Evolutionary conservation across 2,113 vertebrate genomes (phyloP), one percentile per base, ranked within the genome.

Genomic region (Embiotoca jacksoni): DNA sequence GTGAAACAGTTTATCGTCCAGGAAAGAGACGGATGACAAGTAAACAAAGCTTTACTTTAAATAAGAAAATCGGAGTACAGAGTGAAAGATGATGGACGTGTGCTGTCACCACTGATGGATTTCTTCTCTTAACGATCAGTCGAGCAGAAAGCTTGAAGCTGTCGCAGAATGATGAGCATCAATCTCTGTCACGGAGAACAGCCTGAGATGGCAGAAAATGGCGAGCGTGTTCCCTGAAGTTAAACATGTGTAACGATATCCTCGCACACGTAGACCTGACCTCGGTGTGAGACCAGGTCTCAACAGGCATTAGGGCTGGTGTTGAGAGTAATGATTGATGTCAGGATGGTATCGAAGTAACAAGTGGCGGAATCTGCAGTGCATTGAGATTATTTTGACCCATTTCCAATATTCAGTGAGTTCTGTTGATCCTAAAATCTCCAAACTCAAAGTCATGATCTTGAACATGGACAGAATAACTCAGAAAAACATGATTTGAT

Each of bases 61-160:
- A 84, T 69, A 52, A 62, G 60, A 65, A 71, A 76, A 76, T 76
- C 70, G 46, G 62, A 63, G 61, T 46, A 8, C 30, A 3, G 64
- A 41, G 16, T 64, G 59, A 54, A 37, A 58, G 32, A n/a, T 83
- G 82, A 90, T 68, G 82, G 86, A 81, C 80, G 74, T 23, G 13
- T 1, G 71, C 79, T 83, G 84, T 90, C 84, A 57, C 50, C 57
- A 33, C 23, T 31, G 83, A 88, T 86, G 79, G 81, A 71, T 88
- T 60, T 39, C 67, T 33, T 52, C 67, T 88, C 54, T 70, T 39
- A 30, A 37, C 33, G 70, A 53, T 78, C 84, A 85, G 58, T 36
- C 73, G 49, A 55, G 84, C 49, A 15, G 73, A 87, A 87, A 66
- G 82, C 74, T 81, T 1, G 16, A 70, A 57, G 72, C 81, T 35